Percentiles rank a stretch among this genome's conserved stretches.
phyloP scores from a whole-genome alignment of 1,140 invertebrate species.

The Halotydeus destructor region DNA sequence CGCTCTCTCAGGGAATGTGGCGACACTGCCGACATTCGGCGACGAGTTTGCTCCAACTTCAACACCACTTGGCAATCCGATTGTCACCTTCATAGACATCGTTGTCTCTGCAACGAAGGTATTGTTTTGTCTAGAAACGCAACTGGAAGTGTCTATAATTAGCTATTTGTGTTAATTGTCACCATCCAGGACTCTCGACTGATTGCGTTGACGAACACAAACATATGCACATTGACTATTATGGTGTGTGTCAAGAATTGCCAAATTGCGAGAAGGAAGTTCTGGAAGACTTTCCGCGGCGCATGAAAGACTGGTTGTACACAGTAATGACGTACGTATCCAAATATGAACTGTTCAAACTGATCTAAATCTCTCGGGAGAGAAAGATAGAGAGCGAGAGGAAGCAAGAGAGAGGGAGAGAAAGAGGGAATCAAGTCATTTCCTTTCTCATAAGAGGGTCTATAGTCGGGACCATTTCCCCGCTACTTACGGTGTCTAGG shows the following conservation, averaged over 20 bases:
- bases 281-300: slow-evolving; percentile 67
- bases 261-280: slow-evolving; percentile 56
- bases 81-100: slow-evolving; percentile 70
- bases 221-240: slow-evolving; percentile 82
- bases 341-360: too few relatives aligned
- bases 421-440: too few relatives aligned
- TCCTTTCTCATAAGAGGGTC: too few relatives aligned
- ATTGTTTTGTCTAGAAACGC: slow-evolving; percentile 21
- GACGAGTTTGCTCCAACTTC: slow-evolving; percentile 66
- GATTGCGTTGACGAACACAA: slow-evolving; percentile 48
- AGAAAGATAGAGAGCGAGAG: too few relatives aligned
- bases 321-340: slow-evolving; percentile 68
- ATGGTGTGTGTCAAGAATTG: slow-evolving; percentile 28
- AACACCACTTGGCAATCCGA: slow-evolving; percentile 83
- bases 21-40: slow-evolving; percentile 9
- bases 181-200: slow-evolving; percentile 17
- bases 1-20: slow-evolving; percentile 8
- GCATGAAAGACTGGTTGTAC: slow-evolving; percentile 91
- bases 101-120: slow-evolving; percentile 60
- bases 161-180: background rate
- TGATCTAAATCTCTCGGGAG: too few relatives aligned
- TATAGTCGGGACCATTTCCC: too few relatives aligned
- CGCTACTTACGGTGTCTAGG: too few relatives aligned
- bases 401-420: too few relatives aligned
- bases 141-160: slow-evolving; percentile 1